These are phyloP conservation scores for Diadema setosum DNA, from an alignment of 35 echinoderm and acorn worm genomes.

Conservation along the genomic window DNA sequence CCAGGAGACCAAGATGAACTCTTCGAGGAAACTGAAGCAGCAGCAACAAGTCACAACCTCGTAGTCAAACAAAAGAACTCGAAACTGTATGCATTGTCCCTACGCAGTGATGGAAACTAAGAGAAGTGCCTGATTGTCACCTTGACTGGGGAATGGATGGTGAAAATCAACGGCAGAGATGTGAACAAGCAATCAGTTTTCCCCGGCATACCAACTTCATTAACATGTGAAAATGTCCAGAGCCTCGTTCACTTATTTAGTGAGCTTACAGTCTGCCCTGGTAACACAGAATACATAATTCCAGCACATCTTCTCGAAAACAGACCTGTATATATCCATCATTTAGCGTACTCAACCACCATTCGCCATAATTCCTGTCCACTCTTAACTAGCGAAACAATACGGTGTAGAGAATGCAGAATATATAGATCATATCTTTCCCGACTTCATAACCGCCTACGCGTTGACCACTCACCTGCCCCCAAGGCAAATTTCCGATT, in stretches of 20 bases:
- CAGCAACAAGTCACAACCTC: neutral
- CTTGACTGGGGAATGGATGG: neutral
- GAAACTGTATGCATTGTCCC: neutral
- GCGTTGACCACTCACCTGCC: neutral
- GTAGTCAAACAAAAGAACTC: neutral
- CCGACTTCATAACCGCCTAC: neutral
- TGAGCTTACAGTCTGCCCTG: neutral
- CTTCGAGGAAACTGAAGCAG: neutral
- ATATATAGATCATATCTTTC: neutral
- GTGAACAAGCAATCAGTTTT: neutral
- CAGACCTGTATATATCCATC: neutral
- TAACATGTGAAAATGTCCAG: neutral
- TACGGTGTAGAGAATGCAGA: neutral
- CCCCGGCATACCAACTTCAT: neutral
- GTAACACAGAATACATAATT: neutral
- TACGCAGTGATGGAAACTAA: neutral
- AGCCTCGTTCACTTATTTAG: neutral
- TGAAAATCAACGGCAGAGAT: neutral
- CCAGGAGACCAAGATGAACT: neutral
- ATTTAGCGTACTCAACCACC: neutral
- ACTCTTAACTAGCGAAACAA: neutral
- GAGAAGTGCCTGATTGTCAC: neutral
- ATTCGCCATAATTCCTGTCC: neutral
- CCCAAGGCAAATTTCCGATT: neutral
- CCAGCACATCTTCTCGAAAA: neutral